Base-by-base conservation (phyloP, 2,113 vertebrate genomes). In the Misgurnus anguillicaudatus region DNA sequence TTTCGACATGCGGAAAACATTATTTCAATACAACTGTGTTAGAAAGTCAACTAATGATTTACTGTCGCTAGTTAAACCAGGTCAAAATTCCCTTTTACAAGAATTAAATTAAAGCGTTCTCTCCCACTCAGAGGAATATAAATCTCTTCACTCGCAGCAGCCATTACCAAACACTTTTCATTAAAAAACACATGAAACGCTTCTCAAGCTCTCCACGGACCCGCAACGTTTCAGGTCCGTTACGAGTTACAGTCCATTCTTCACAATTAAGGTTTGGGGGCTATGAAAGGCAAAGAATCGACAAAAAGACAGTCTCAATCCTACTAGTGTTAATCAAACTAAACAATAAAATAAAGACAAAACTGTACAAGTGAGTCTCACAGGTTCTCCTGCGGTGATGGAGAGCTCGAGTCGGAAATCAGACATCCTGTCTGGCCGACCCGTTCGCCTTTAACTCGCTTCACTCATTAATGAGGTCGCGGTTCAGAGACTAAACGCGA, bases 1-100 rank as follows among this genome's bases (percentile, higher is more conserved):
- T 73, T 83, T 79, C 75, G 57, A 82, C 86, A 85, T 78, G 61
- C 82, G 85, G 83, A 86, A 86, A 84, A 77, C 82, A 83, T 85
- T 85, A 83, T 76, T 71, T 73, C 53, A 83, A 45, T 62, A 73
- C 75, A 82, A 85, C 79, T 61, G 82, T 68, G 77, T 79, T 84
- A 67, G 66, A 85, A 81, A 86, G 61, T 71, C 55, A 69, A 82
- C 69, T 81, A 74, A 82, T 86, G 80, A 86, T 84, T 85, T 85
- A 81, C 47, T 81, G 78, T 68, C 65, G 57, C 75, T 80, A 77
- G 82, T 82, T 75, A 84, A 85, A 84, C 45, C 13, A 72, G 80
- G 62, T 85, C 82, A 77, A 64, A 66, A 75, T 69, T 80, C 77
- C 48, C 78, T 78, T 82, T 80, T 74, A 85, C 80, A 69, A 63